Evolutionary conservation across 1,140 invertebrate species (phyloP).

Genomic region (Prorops nasuta): DNA sequence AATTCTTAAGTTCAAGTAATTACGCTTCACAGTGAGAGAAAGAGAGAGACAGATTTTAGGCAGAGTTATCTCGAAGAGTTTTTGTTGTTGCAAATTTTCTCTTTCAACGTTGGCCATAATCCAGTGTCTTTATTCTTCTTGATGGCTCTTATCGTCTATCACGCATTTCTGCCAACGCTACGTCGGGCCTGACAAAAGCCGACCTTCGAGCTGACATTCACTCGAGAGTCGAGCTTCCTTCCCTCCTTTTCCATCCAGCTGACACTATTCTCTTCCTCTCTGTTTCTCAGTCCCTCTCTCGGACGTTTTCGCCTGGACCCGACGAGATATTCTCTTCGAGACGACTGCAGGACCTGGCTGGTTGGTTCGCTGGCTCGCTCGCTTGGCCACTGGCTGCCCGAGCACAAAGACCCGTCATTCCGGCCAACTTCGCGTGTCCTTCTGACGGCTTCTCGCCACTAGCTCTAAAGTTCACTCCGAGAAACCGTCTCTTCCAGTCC

Average conservation of each 20-base stretch:
- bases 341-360: too few relatives aligned
- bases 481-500: neutral
- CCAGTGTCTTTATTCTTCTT: neutral
- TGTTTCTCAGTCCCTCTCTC: slow-evolving; percentile 28
- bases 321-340: slow-evolving; percentile 14
- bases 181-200: slow-evolving; percentile 50
- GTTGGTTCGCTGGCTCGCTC: too few relatives aligned
- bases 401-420: slow-evolving; percentile 47
- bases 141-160: neutral
- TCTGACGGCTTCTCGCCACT: slow-evolving; percentile 5
- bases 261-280: neutral
- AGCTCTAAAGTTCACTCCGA: neutral
- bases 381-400: slow-evolving; percentile 16
- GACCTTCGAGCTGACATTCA: slow-evolving; percentile 57
- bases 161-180: neutral
- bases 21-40: neutral
- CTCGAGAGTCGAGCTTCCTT: slow-evolving; percentile 30
- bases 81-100: too few relatives aligned
- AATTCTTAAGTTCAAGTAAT: slow-evolving; percentile 12
- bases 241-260: neutral
- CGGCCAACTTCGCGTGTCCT: slow-evolving; percentile 27
- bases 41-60: slow-evolving; percentile 1
- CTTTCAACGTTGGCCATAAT: neutral
- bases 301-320: slow-evolving; percentile 10
- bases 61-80: too few relatives aligned